A percentile compares a stretch with the other conserved stretches of the same genome.
phyloP scores from a whole-genome alignment of 2,797 vertebrate genomes.

The Manis javanica region DNA sequence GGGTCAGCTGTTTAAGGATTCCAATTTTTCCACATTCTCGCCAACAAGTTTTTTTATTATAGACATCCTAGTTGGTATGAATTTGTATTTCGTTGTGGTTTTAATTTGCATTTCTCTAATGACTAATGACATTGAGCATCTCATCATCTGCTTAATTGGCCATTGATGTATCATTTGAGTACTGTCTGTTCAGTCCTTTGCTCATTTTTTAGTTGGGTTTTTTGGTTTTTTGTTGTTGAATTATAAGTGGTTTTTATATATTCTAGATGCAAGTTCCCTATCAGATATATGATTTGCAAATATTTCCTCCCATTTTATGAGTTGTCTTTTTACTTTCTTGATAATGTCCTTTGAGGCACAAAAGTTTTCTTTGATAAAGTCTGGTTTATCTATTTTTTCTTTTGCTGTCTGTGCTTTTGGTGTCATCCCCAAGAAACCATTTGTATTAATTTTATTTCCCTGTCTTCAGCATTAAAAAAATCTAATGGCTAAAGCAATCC shows the following conservation, averaged over 20 bases:
- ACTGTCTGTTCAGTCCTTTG: background rate
- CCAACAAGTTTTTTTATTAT: background rate
- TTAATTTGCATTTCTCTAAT: background rate
- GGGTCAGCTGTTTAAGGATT: background rate
- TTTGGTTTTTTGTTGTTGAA: background rate
- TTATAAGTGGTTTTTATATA: background rate
- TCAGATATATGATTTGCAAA: background rate
- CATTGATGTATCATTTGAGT: background rate
- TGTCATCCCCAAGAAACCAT: background rate
- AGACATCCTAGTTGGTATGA: background rate
- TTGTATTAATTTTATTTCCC: conserved; percentile 5
- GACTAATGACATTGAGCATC: background rate
- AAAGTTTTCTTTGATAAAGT: conserved; percentile 3
- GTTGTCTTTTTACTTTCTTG: conserved; percentile 32
- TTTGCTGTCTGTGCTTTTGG: background rate
- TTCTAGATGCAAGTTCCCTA: background rate
- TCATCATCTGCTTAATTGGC: background rate
- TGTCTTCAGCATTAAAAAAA: conserved; percentile 1
- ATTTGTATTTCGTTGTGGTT: background rate
- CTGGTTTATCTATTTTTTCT: background rate
- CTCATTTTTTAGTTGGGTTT: conserved; percentile 10
- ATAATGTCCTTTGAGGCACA: background rate
- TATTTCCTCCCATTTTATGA: conserved; percentile 25
- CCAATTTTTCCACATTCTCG: background rate
- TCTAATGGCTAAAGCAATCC: background rate